These are phyloP conservation scores for Sebastes taczanowskii DNA, from an alignment of 2,797 vertebrate species.

Conservation along the genomic window DNA sequence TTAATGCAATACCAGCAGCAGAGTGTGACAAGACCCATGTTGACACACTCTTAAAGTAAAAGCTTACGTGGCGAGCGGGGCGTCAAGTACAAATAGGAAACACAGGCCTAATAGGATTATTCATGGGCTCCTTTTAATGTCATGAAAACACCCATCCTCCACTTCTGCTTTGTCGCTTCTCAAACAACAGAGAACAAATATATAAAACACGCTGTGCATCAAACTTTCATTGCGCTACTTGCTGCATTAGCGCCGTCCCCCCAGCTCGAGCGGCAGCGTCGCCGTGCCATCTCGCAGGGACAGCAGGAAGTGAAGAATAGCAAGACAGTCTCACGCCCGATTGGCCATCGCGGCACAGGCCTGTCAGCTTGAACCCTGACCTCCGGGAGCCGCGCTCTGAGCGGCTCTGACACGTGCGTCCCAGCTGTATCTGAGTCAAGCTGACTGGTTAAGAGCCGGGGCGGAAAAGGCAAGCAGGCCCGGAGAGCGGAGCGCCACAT, in stretches of 20 bases:
- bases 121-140: conserved; percentile 72
- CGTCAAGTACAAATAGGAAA: conserved; percentile 60
- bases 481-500: conserved; percentile 65
- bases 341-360: conserved; percentile 57
- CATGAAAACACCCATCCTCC: conserved; percentile 55
- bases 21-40: conserved; percentile 42
- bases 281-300: conserved; percentile 51
- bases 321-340: conserved; percentile 66
- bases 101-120: conserved; percentile 64
- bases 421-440: conserved; percentile 75
- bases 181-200: conserved; percentile 61
- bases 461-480: conserved; percentile 61
- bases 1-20: conserved; percentile 23
- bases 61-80: conserved; percentile 25
- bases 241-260: conserved; percentile 58
- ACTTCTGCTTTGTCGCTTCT: conserved; percentile 16
- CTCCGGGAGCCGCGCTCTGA: conserved; percentile 70
- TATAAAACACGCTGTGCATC: conserved; percentile 56
- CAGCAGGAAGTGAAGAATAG: conserved; percentile 66
- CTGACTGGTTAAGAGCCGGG: conserved; percentile 82
- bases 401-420: conserved; percentile 75
- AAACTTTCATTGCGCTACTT: conserved; percentile 70
- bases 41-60: conserved; percentile 56
- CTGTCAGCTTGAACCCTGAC: conserved; percentile 81
- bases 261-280: neutral